Base-by-base conservation (phyloP, 2,113 vertebrate species). In the Crypturellus undulatus region DNA sequence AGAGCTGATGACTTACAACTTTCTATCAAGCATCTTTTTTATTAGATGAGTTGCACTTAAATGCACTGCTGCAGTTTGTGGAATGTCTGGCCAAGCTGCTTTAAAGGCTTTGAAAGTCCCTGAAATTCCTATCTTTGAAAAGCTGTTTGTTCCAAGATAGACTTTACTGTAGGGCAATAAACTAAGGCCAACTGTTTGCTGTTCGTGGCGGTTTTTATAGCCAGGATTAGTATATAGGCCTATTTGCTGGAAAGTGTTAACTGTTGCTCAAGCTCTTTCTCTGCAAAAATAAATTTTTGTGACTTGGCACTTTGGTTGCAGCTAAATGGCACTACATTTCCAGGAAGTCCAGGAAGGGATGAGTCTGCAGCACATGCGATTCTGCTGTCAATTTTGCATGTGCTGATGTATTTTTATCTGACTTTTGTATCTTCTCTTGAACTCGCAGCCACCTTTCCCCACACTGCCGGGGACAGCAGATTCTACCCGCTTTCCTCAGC, bases 21-120 rank as follows among this genome's bases (percentile, higher is more conserved):
- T 91, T 92, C 77, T 92, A 45, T 45, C 43, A 76, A 84, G 54
- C 21, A n/a, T 40, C 76, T 93, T 79, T 93, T 95, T 90, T 96
- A 56, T 94, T 83, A 95, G 90, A 87, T 95, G 58, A 56, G 87
- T 49, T 22, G 49, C 49, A 24, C 38, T 71, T 84, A 58, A 90
- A 88, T 78, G 51, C 8, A 60, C 40, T 51, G 25, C 63, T 70
- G 15, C 77, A 19, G 88, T 85, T 78, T 38, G 71, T n/a, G 28
- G 38, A 68, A 93, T 93, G 70, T 47, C 47, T 19, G 67, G 56
- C 77, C 84, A 88, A 77, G 6, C 62, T 92, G 13, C 15, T 83
- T 83, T 86, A 43, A 86, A 91, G 87, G 32, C 30, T 82, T 92
- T 45, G 8, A 72, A 52, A n/a, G 8, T 93, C 83, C 65, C 60